Percentiles rank a stretch among this genome's conserved stretches.
phyloP scores from a whole-genome alignment of 2,113 vertebrate genomes.

The Ginglymostoma cirratum region DNA sequence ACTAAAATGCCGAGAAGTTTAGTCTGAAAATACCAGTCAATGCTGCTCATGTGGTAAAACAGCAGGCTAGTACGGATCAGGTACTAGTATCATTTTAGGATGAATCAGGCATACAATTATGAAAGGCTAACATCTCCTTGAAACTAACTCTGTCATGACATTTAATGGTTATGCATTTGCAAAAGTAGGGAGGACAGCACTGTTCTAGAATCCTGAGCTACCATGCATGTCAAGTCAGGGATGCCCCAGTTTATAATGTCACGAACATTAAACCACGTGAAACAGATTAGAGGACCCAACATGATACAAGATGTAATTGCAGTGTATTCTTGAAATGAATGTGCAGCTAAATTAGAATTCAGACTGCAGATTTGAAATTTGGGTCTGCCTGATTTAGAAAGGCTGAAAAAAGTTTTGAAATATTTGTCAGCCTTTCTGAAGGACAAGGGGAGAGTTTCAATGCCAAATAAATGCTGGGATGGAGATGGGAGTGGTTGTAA shows the following conservation, averaged over 20 bases:
- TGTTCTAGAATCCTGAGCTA: neutral
- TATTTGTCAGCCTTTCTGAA: no score
- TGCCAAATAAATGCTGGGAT: no score
- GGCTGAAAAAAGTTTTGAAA: no score
- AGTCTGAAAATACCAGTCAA: neutral
- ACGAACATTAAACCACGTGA: neutral
- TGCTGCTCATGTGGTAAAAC: neutral
- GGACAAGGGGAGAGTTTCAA: no score
- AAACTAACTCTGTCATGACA: neutral
- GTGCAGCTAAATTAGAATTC: neutral
- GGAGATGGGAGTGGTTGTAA: no score
- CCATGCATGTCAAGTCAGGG: neutral
- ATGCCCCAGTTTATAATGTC: neutral
- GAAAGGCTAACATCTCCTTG: neutral
- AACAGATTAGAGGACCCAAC: neutral
- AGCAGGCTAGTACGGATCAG: neutral
- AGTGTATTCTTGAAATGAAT: neutral
- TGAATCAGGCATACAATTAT: neutral
- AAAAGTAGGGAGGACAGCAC: neutral
- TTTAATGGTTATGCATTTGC: neutral
- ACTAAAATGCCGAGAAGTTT: neutral
- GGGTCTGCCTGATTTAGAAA: neutral
- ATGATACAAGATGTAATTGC: neutral
- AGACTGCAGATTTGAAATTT: neutral
- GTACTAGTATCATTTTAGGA: neutral